Conservation (phyloP, 1,140 invertebrate species). For the Halictus rubicundus region DNA sequence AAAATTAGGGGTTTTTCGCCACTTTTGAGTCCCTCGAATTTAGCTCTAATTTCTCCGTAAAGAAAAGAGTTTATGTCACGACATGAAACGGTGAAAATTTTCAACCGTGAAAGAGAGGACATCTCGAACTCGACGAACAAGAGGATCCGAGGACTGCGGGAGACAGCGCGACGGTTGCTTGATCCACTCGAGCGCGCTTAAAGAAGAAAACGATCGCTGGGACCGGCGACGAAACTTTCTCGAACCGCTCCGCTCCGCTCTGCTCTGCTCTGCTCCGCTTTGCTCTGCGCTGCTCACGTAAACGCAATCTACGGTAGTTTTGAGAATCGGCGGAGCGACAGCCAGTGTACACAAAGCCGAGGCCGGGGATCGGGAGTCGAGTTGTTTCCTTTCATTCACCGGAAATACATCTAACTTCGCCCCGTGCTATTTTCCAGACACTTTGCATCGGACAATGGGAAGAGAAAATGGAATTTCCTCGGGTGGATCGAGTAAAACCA, state of each 20-base stretch:
- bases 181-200: conserved; percentile 46
- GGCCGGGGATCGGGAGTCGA: not conserved
- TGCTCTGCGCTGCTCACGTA: conserved; percentile 28
- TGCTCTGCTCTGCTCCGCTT: not conserved
- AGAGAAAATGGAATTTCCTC: conserved; percentile 5
- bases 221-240: conserved; percentile 27
- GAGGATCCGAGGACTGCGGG: no score
- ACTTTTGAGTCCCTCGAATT: no score
- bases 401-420: not conserved
- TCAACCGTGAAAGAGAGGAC: no score
- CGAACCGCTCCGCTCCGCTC: not conserved
- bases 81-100: no score
- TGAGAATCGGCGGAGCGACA: conserved; percentile 29
- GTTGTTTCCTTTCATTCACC: conserved; percentile 19
- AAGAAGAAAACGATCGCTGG: conserved; percentile 53
- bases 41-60: no score
- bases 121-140: no score
- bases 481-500: not conserved
- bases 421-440: not conserved
- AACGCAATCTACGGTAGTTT: conserved; percentile 61
- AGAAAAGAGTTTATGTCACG: no score
- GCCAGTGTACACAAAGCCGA: conserved; percentile 6
- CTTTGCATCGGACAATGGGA: not conserved
- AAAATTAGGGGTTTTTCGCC: no score
- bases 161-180: no score